phyloP scores from a whole-genome alignment of 2,113 vertebrate genomes.

The Gopherus evgoodei region DNA sequence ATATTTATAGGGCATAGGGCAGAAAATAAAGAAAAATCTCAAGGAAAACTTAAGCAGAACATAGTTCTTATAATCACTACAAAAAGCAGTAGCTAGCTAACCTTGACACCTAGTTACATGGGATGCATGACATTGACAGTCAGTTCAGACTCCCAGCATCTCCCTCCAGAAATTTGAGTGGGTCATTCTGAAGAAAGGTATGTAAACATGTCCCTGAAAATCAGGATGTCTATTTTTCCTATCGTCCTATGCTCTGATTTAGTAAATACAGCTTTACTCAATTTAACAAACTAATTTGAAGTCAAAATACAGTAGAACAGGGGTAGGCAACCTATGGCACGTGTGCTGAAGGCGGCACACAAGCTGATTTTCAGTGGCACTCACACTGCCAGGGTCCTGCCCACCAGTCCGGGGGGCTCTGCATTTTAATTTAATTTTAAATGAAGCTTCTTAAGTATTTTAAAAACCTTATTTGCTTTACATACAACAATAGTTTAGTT shows the following conservation, averaged over 20 bases:
- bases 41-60: background rate
- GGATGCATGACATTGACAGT: background rate
- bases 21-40: too few species aligned
- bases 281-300: background rate
- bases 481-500: too few species aligned
- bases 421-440: too few species aligned
- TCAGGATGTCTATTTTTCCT: background rate
- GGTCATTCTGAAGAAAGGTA: background rate
- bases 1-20: background rate
- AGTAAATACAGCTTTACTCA: background rate
- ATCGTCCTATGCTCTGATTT: background rate
- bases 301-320: background rate
- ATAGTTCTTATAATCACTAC: background rate
- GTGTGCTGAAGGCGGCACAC: too few species aligned
- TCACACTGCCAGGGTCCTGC: too few species aligned
- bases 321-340: too few species aligned
- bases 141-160: accelerated
- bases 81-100: background rate
- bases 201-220: background rate
- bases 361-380: too few species aligned
- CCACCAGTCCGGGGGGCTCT: too few species aligned
- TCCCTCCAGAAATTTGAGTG: background rate
- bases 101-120: background rate
- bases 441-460: too few species aligned
- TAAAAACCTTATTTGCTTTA: too few species aligned